Evolutionary conservation across 92 coral and sea anemone genomes (phyloP), one percentile per base, ranked within the genome.

Genomic region (Palythoa grandiflora): DNA sequence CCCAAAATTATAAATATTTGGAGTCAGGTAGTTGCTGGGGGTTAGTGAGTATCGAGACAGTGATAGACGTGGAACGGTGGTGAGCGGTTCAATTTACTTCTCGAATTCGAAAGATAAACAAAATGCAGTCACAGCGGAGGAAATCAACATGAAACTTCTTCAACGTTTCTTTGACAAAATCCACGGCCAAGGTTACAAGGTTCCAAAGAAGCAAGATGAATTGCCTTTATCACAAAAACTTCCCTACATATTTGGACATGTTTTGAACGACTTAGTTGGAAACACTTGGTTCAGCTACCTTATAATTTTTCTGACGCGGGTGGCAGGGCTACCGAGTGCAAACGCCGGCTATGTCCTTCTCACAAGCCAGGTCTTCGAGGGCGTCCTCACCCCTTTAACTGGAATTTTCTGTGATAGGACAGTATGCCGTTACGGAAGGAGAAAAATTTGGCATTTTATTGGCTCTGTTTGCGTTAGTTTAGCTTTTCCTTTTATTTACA

Each of bases 221-320:
- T 90, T 93, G 21, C 52, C 89, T 0, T 9, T 87, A 40, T 68
- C 63, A 1, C 96, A 93, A n/a, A 89, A 88, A 35, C n/a, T 87
- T 12, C 75, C 94, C 28, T 93, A 51, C 36, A 87, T 88, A 19
- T 72, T 92, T 77, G 96, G 96, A 28, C 96, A 93, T 84, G 89
- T 93, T 65, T 77, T 93, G 81, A 93, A 93, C 93, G 96, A 93
- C 70, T 75, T 93, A 21, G 94, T 74, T 10, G 96, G 96, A 1
- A 91, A 92, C 63, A 88, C 96, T 0, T 93, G 96, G 96, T 93
- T 93, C 59, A 93, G 96, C 74, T 93, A 93, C 28, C 92, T 93
- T 16, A 84, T 93, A 5, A 77, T 91, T 38, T 93, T 93, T 73
- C 94, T 93, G 47, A 93, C 94, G 9, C 88, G 88, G 73, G 88